Base-by-base conservation (phyloP, 2,888 invertebrate species). In the Perizoma flavofasciatum region DNA sequence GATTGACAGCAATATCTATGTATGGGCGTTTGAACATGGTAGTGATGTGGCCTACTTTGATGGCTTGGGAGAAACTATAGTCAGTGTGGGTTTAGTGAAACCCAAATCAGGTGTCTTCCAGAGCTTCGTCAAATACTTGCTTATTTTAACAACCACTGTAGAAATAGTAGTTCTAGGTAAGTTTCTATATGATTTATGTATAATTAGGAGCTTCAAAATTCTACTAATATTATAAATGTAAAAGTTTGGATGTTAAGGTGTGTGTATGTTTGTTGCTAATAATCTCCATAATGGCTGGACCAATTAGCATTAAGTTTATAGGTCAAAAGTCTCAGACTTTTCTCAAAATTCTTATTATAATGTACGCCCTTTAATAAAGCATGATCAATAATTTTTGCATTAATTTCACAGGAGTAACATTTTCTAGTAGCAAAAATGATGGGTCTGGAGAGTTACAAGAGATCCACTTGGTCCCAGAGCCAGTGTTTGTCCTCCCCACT, bases 1-100 rank as follows among this genome's bases (percentile, higher is more conserved):
- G 5, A 97, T 99, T 71, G 99, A 99, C 82, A 98, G 98, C 74
- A 98, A 99, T 89, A 96, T 99, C 72, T 99, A 98, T 92, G 95
- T 99, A 40, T 99, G 99, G 99, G 97, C 98, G 34, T 99, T 98
- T 89, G 98, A 98, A 86, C 96, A 98, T 87, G 97, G 97, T 51
- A 95, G 96, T 64, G 99, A 99, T 93, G 95, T 99, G 34, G 98
- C 99, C 0, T 99, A 98, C 86, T 99, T 97, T 88, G 99, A 99
- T 93, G 98, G 98, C 0, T 93, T 99, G 0, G 97, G 96, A 70
- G 98, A 99, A 85, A 96, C 98, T 1, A 99, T 99, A 76, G 94
- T 99, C 49, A 96, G 97, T 82, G 98, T 99, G 55, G 98, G 97
- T 2, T 88, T 99, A 61, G 96, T 98, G 0, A 95, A 95, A 79